Evolutionary conservation across 1,140 invertebrate genomes (phyloP), one percentile per base, ranked within the genome.

Genomic region (Thalassaphorura encarpata): DNA sequence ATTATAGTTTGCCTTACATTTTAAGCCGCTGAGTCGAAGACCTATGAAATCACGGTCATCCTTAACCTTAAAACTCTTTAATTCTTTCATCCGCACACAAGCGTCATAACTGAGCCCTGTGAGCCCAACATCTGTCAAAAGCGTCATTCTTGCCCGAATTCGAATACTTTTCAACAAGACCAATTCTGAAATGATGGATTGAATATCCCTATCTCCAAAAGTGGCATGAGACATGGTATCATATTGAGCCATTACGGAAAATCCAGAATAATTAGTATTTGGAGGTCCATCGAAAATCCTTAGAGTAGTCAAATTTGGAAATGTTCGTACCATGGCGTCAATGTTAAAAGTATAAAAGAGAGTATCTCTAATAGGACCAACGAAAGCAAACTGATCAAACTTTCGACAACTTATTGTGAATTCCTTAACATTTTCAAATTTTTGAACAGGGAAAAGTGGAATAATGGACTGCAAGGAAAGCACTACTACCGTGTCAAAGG

Each of bases 201-300:
- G 60, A n/a, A 62, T 28, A n/a, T 62, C 60, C 8, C 16, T 15
- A 41, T 62, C 47, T 16, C 42, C 39, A 47, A 62, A 46, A 0
- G 29, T n/a, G 6, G 52, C 61, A 15, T 42, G 19, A 11, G 39
- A 54, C 61, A 62, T 58, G 29, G 39, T 26, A 2, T 51, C 23
- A 39, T 47, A 62, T 15, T 41, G 6, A 33, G 40, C 26, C 0
- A 62, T 27, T 3, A n/a, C 19, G 13, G 29, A 8, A 8, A 58
- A 41, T 26, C 56, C 56, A 39, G 31, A 55, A 16, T 28, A 46
- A 11, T 23, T 21, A 18, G 56, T 55, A 33, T n/a, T 24, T 24
- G 45, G 27, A 15, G 11, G 19, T 21, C 11, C 21, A 19, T n/a
- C 18, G 36, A n/a, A 11, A 31, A 45, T 13, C 45, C 21, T 52